phyloP scores from a whole-genome alignment of 2,888 invertebrate species.

The Podabrus alpinus region DNA sequence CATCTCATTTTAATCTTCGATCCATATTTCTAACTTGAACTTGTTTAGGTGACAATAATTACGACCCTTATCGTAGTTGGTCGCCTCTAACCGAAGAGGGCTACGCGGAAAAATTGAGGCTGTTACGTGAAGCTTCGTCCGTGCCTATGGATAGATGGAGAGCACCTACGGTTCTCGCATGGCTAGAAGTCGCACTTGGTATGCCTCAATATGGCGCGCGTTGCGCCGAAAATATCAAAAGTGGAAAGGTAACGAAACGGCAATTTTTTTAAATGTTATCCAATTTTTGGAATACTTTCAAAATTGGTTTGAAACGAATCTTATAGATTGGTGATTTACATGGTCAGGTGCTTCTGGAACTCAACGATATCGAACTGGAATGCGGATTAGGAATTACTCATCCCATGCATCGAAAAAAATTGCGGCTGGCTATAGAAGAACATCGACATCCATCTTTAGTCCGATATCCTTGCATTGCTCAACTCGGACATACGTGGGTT shows the following conservation, averaged over 20 bases:
- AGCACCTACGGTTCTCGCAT: conserved; percentile 90
- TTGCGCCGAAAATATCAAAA: conserved; percentile 92
- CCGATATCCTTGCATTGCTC: conserved; percentile 84
- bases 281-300: neutral
- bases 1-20: conserved; percentile 41
- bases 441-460: conserved; percentile 85
- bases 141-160: conserved; percentile 90
- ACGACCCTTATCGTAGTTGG: conserved; percentile 63
- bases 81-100: conserved; percentile 72
- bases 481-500: conserved; percentile 91
- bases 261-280: conserved; percentile 11
- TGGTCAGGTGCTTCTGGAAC: conserved; percentile 84
- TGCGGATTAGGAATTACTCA: conserved; percentile 88
- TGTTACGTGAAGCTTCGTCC: conserved; percentile 80
- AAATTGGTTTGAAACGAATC: conserved; percentile 49
- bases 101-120: conserved; percentile 74
- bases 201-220: conserved; percentile 92
- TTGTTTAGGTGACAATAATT: conserved; percentile 48
- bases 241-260: conserved; percentile 78
- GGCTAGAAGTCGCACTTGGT: conserved; percentile 91
- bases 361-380: conserved; percentile 90
- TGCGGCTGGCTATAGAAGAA: conserved; percentile 91
- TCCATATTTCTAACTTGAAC: neutral
- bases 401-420: conserved; percentile 91
- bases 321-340: conserved; percentile 71